Evolutionary conservation across 2,113 vertebrate species (phyloP).

Genomic region (Lynx canadensis): DNA sequence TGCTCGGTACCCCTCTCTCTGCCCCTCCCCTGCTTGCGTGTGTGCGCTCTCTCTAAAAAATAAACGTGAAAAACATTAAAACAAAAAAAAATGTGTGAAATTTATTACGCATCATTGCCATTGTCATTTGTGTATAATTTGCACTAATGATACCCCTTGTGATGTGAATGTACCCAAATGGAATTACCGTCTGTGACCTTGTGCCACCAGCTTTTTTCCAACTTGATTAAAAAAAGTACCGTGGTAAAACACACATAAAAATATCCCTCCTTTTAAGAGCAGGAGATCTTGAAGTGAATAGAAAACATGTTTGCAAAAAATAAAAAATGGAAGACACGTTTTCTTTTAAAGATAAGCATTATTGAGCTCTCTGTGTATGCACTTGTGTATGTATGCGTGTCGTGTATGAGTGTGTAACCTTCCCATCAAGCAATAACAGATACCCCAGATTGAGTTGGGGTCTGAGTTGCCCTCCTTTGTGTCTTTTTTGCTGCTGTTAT

Average conservation of each 20-base stretch:
- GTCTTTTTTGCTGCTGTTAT: background rate
- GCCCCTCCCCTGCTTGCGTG: too few species aligned
- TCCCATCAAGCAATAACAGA: background rate
- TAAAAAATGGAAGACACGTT: background rate
- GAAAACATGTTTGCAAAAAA: background rate
- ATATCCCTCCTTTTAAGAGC: background rate
- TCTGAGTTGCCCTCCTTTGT: background rate
- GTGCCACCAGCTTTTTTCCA: background rate
- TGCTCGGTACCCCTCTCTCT: too few species aligned
- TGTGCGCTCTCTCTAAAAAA: too few species aligned
- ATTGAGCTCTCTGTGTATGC: background rate
- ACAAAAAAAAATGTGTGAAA: background rate
- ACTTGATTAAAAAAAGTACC: background rate
- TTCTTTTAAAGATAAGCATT: background rate
- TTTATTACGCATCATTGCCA: background rate
- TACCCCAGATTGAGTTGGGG: background rate
- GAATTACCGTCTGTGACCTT: background rate
- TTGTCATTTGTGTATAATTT: slow-evolving; percentile 69
- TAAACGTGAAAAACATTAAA: too few species aligned
- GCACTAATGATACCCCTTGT: slow-evolving; percentile 45
- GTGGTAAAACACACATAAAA: background rate
- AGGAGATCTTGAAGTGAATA: background rate
- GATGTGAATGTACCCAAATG: slow-evolving; percentile 67
- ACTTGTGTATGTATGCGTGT: background rate
- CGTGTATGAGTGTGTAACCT: background rate